Base-by-base conservation (phyloP, 2,113 vertebrate genomes). In the Nipponia nippon region DNA sequence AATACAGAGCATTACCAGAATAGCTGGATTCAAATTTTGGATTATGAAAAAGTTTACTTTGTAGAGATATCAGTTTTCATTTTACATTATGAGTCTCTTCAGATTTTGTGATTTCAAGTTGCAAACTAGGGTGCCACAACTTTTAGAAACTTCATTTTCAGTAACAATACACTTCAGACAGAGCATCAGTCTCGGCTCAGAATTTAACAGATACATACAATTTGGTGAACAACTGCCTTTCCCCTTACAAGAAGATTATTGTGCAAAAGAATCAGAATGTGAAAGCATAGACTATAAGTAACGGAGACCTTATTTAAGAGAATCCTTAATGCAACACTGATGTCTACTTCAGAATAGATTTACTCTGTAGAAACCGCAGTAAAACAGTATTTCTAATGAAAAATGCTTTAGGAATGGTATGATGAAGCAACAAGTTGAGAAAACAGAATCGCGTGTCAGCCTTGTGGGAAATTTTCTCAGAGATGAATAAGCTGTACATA, bases 401-500 rank as follows among this genome's bases (percentile, higher is more conserved):
- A 95, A 94, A 50, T 52, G 62, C 44, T 94, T 86, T 72, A 73
- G 79, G 63, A 87, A 87, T 50, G 71, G 75, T 49, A 76, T 61
- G 73, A 79, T 80, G 78, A 97, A 91, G 89, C 58, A 96, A 90
- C 47, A 90, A 77, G 76, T 52, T 77, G 62, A 83, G 82, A 92
- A 94, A 89, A 96, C 47, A 90, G 87, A 80, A 69, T 78, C 1
- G 1, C 61, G 21, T 73, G 85, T 71, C 86, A 90, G 88, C 32
- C 92, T 88, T 86, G 75, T 91, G 90, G 91, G 97, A 95, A 91
- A 95, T 93, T 86, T 95, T 90, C 91, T 90, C 16, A 10, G 76
- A 90, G 87, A 86, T 93, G 87, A 97, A 95, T 95, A 97, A 95
- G 83, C 80, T 89, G 77, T 95, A 95, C 91, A 77, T 95, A 95